phyloP scores from a whole-genome alignment of 2,797 vertebrate genomes.

The Galago senegalensis region DNA sequence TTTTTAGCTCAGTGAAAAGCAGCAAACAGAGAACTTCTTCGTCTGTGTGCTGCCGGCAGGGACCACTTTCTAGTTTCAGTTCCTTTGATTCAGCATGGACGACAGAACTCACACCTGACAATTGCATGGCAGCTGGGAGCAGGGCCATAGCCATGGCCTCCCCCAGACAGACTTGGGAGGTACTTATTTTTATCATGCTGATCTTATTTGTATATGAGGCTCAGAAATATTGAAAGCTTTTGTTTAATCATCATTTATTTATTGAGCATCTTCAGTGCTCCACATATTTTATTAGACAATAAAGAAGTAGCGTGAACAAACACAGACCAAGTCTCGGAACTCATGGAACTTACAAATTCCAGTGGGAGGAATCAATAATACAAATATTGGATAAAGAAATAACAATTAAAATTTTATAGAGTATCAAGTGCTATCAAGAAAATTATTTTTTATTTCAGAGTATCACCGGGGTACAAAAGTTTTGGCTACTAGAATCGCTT shows the following conservation, averaged over 20 bases:
- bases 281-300: background rate
- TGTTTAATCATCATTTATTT: background rate
- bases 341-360: background rate
- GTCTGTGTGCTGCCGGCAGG: slow-evolving; percentile 9
- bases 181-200: background rate
- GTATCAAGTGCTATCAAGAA: background rate
- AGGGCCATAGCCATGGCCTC: background rate
- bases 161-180: background rate
- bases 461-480: too few relatives aligned
- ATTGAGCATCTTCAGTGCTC: background rate
- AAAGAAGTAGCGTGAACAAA: background rate
- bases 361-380: background rate
- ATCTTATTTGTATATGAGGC: background rate
- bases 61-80: slow-evolving; percentile 67
- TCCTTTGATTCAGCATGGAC: slow-evolving; percentile 46
- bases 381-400: background rate
- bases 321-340: background rate
- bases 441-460: background rate
- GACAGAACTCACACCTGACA: slow-evolving; percentile 41
- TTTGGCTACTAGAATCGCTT: too few relatives aligned
- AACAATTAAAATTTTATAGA: background rate
- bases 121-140: background rate
- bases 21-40: slow-evolving; percentile 34
- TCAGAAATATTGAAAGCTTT: background rate
- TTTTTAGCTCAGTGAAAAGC: slow-evolving; percentile 55